phyloP scores from a whole-genome alignment of 2,888 invertebrate species.

The Sminthurides aquaticus region DNA sequence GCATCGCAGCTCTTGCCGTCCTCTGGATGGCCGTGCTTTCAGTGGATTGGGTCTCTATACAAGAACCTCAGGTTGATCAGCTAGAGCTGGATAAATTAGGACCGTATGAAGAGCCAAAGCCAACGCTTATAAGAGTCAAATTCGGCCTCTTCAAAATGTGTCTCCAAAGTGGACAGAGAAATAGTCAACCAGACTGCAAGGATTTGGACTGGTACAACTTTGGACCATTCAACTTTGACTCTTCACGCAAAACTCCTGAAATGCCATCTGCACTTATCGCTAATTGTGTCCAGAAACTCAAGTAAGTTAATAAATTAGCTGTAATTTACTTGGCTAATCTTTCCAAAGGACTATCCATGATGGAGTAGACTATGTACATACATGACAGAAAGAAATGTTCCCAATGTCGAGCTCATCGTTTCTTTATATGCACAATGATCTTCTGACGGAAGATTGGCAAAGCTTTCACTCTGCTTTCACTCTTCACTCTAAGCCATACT shows the following conservation, averaged over 20 bases:
- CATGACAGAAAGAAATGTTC: too few relatives aligned
- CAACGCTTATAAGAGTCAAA: constrained; percentile 35
- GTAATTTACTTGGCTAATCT: background rate
- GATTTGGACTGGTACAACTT: constrained; percentile 40
- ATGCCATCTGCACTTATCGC: constrained; percentile 39
- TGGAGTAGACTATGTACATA: too few relatives aligned
- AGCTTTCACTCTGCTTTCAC: too few relatives aligned
- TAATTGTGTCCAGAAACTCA: constrained; percentile 38
- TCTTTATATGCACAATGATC: too few relatives aligned
- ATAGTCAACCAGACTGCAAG: constrained; percentile 25
- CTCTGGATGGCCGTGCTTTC: constrained; percentile 39
- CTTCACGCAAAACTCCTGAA: constrained; percentile 17
- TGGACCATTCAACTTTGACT: constrained; percentile 31
- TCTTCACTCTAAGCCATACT: too few relatives aligned
- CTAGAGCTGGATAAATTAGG: constrained; percentile 38
- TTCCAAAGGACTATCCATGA: too few relatives aligned
- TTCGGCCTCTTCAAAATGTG: constrained; percentile 42
- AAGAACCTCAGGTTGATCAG: constrained; percentile 39
- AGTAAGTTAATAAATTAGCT: too few relatives aligned
- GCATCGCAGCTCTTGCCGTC: constrained; percentile 31
- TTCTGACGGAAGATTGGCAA: too few relatives aligned
- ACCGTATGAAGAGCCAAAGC: constrained; percentile 39
- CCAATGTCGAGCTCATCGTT: too few relatives aligned
- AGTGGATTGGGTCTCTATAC: constrained; percentile 38
- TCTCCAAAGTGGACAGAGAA: constrained; percentile 18